phyloP scores from a whole-genome alignment of 2,797 vertebrate genomes.

The Mergus octosetaceus region DNA sequence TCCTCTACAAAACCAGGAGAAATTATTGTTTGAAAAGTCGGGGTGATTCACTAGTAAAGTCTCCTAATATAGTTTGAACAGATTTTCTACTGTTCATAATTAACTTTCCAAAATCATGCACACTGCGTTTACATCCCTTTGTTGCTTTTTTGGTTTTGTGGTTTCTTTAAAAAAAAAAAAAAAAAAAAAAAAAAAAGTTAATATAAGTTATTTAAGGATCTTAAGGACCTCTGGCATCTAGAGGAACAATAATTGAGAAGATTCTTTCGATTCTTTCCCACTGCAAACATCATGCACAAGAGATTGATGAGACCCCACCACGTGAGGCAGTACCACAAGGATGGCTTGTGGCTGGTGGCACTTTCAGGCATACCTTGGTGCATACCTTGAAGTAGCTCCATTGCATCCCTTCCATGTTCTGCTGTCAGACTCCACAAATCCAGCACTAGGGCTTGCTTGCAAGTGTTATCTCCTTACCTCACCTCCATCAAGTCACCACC shows the following conservation, averaged over 20 bases:
- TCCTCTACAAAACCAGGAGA: background rate
- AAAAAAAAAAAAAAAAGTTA: background rate
- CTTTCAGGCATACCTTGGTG: background rate
- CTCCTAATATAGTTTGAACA: background rate
- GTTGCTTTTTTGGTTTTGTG: background rate
- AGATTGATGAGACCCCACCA: background rate
- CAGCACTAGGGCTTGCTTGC: rapidly evolving
- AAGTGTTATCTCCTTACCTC: background rate
- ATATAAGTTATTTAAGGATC: background rate
- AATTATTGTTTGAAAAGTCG: background rate
- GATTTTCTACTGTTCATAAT: background rate
- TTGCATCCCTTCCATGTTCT: background rate
- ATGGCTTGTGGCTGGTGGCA: background rate
- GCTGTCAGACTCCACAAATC: background rate
- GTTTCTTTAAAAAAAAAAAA: background rate
- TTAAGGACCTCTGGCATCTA: background rate
- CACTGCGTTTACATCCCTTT: background rate
- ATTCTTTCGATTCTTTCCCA: background rate
- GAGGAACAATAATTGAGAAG: background rate
- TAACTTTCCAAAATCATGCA: background rate
- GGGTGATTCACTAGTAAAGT: background rate
- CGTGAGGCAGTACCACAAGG: background rate
- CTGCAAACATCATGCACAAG: background rate
- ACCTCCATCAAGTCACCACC: background rate
- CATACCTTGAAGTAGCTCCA: background rate